Evolutionary conservation across 2,888 invertebrate genomes (phyloP), one percentile per base, ranked within the genome.

Genomic region (Octonoba sinensis): DNA sequence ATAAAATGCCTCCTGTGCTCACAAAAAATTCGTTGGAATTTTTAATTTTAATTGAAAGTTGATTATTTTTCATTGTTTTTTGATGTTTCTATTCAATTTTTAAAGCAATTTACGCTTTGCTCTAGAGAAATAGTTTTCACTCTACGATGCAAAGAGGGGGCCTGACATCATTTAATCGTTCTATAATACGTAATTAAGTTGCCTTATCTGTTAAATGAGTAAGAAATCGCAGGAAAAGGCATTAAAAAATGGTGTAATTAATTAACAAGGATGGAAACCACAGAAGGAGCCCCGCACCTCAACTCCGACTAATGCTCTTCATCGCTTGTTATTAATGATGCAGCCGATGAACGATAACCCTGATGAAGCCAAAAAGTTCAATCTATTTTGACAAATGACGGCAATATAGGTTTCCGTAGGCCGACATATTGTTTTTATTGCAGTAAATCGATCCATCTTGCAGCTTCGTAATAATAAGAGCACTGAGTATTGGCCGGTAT

Each of bases 281-380:
- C 66, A 66, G 59, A 71, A 78, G 78, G 70, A 66, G 66, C 59
- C 18, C 57, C 70, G 66, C 78, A 71, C 22, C 72, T 78, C 78
- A 72, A 72, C 72, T 72, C 78, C 65, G 78, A 78, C 71, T 71
- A 64, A 78, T 78, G 60, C 62, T 72, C 78, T 72, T 78, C 78
- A 78, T 78, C 78, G 78, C 78, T 24, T 44, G 72, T 78, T 70
- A 78, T 78, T 71, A 78, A 78, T 71, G 78, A 72, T 62, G 59
- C 49, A 27, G 51, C 60, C 67, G 75, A 75, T 67, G 71, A 62
- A 62, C 51, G 62, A 60, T 71, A 47, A 49, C 54, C 44, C n/a
- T 22, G 36, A 36, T 36, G 36, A 36, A 36, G 62, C 18, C 24
- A 67, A 67, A 65, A 75, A 67, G 36, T 51, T 78, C 72, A 78